phyloP scores from a whole-genome alignment of 2,113 vertebrate genomes.

The Siniperca knerii region DNA sequence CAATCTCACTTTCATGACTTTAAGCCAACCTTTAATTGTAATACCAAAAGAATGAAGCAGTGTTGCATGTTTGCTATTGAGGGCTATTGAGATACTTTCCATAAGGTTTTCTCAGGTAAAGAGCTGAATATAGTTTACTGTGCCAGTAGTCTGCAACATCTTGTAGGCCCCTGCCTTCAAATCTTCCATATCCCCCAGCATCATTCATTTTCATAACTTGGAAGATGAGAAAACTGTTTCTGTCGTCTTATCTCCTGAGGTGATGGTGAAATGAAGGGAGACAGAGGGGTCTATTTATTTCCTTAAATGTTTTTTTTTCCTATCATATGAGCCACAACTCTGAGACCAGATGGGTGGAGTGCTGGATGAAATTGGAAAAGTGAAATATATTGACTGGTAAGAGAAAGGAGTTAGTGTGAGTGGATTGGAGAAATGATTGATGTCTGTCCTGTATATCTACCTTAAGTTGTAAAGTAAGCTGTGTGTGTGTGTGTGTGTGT shows the following conservation, averaged over 20 bases:
- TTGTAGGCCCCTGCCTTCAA: constrained; percentile 36
- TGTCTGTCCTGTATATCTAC: constrained; percentile 19
- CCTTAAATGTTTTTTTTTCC: constrained; percentile 66
- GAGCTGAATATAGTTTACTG: constrained; percentile 44
- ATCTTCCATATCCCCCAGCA: constrained; percentile 50
- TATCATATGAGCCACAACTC: constrained; percentile 55
- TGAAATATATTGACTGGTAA: constrained; percentile 54
- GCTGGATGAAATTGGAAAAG: constrained; percentile 62
- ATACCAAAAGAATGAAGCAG: background rate
- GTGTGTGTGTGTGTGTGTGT: background rate
- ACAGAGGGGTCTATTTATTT: constrained; percentile 70
- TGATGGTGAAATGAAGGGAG: constrained; percentile 74
- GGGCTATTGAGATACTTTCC: constrained; percentile 21
- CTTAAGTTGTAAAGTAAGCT: constrained; percentile 31
- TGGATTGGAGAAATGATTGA: constrained; percentile 35
- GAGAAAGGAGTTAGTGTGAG: constrained; percentile 37
- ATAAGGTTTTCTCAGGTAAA: constrained; percentile 36
- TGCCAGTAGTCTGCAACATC: constrained; percentile 48
- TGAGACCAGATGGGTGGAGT: constrained; percentile 51
- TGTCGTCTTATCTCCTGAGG: constrained; percentile 67
- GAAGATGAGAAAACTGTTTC: constrained; percentile 69
- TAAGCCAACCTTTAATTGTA: background rate
- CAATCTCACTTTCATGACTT: background rate
- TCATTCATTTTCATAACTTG: constrained; percentile 67
- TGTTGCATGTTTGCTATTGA: background rate